Conservation (phyloP, 2,113 vertebrate genomes). For the Egretta garzetta region DNA sequence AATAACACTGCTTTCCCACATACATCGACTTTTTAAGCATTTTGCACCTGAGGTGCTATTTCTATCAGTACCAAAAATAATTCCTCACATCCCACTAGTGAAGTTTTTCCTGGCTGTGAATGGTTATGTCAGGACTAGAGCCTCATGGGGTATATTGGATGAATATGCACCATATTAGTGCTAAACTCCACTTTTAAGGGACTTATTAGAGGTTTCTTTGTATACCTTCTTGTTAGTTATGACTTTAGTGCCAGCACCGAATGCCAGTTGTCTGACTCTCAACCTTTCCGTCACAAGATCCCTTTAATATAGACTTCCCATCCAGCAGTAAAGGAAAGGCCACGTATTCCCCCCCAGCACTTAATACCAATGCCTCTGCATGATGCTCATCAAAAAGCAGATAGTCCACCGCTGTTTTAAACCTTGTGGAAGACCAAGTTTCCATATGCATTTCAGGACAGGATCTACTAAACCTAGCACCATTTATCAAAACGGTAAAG, state of each 20-base stretch:
- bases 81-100: not conserved
- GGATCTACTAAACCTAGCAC: not conserved
- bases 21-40: not conserved
- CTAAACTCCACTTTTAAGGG: not conserved
- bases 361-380: not conserved
- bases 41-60: not conserved
- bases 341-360: not conserved
- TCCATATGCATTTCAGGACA: not conserved
- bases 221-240: not conserved
- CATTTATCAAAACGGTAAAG: not conserved
- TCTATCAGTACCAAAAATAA: not conserved
- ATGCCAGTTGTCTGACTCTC: not conserved
- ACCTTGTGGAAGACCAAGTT: not conserved
- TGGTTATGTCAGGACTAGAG: not conserved
- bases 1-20: not conserved
- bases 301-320: not conserved
- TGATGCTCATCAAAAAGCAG: not conserved
- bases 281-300: not conserved
- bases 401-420: not conserved
- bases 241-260: not conserved
- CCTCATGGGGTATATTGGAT: not conserved
- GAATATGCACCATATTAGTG: not conserved
- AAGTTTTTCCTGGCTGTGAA: not conserved
- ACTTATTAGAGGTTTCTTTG: not conserved
- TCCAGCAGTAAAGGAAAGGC: not conserved